Evolutionary conservation across 2,797 vertebrate genomes (phyloP).

Genomic region (Falco novaeseelandiae): DNA sequence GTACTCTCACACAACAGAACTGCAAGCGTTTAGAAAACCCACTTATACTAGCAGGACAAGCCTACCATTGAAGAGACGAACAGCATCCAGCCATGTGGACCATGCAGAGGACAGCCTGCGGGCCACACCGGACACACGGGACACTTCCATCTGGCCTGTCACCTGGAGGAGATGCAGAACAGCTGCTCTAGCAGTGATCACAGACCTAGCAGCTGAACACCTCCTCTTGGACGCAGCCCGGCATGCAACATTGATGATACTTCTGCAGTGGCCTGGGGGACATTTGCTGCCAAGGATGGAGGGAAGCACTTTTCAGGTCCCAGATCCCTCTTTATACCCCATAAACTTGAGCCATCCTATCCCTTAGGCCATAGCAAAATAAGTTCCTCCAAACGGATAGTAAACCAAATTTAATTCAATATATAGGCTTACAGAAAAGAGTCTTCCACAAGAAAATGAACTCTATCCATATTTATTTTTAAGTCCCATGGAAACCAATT

Average conservation of each 20-base stretch:
- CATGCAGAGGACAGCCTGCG: not conserved
- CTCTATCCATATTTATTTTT: not conserved
- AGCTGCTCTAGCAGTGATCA: not conserved
- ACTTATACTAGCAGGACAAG: fast-evolving
- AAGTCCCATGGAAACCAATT: slow-evolving; percentile 46
- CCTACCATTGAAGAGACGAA: not conserved
- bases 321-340: not conserved
- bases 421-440: not conserved
- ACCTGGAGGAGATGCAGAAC: not conserved
- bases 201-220: not conserved
- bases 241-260: fast-evolving
- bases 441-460: not conserved
- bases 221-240: not conserved
- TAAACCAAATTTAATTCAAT: not conserved
- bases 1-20: not conserved
- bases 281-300: not conserved
- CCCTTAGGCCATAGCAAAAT: not conserved
- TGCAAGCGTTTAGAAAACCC: not conserved
- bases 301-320: not conserved
- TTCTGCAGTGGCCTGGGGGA: not conserved
- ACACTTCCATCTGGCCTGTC: not conserved
- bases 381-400: not conserved
- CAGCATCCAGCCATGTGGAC: not conserved
- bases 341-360: not conserved
- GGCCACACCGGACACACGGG: not conserved